These are phyloP conservation scores for Clarias magur DNA, from an alignment of 2,113 vertebrate species.

Conservation along the genomic window DNA sequence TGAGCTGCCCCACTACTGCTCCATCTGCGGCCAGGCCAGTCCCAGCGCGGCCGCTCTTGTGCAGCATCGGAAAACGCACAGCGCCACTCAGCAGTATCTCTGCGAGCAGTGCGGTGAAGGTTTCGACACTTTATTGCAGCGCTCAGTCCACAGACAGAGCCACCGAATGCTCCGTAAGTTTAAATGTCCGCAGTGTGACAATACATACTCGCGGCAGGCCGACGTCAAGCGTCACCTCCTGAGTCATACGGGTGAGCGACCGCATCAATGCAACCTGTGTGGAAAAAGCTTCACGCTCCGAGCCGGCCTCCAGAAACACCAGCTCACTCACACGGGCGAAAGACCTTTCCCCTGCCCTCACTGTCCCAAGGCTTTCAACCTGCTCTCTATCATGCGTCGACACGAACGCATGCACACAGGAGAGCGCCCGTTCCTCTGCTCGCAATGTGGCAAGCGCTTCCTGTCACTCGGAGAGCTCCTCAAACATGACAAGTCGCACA, in stretches of 20 bases:
- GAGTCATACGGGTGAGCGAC: constrained; percentile 69
- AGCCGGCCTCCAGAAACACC: constrained; percentile 72
- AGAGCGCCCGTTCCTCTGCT: constrained; percentile 74
- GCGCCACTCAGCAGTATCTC: constrained; percentile 60
- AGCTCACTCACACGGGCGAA: constrained; percentile 66
- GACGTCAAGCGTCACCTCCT: constrained; percentile 71
- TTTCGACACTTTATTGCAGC: constrained; percentile 68
- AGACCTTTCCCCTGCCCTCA: constrained; percentile 68
- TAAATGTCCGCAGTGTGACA: constrained; percentile 73
- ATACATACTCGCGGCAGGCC: constrained; percentile 68
- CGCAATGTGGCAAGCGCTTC: constrained; percentile 78
- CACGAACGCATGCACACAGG: constrained; percentile 75
- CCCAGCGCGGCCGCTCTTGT: constrained; percentile 54
- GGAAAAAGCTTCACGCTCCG: constrained; percentile 70
- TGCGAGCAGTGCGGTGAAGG: constrained; percentile 67
- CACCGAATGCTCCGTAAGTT: constrained; percentile 66
- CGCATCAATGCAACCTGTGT: constrained; percentile 69
- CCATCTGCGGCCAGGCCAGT: constrained; percentile 68
- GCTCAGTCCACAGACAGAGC: constrained; percentile 65
- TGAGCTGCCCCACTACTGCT: constrained; percentile 73
- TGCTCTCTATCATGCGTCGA: constrained; percentile 67
- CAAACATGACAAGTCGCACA: constrained; percentile 74
- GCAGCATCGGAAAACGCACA: constrained; percentile 66
- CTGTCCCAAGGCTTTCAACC: constrained; percentile 70
- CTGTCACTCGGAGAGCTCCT: constrained; percentile 76